phyloP scores from a whole-genome alignment of 2,113 vertebrate genomes.

The Neofelis nebulosa region DNA sequence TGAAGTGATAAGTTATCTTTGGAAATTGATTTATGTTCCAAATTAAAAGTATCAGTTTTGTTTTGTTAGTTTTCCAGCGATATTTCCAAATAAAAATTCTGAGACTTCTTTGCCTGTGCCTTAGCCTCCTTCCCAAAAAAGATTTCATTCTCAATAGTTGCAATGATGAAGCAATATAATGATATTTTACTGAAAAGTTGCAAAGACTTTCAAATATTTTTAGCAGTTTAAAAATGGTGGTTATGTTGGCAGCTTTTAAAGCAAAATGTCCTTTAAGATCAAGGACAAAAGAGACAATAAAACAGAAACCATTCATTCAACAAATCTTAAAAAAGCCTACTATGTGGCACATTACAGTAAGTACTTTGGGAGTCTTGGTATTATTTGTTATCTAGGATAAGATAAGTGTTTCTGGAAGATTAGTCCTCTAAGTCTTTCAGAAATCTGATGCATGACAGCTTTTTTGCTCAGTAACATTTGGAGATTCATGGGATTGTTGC shows the following conservation, averaged over 20 bases:
- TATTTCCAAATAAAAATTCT: not conserved
- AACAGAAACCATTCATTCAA: not conserved
- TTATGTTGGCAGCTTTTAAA: not conserved
- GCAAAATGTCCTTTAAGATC: not conserved
- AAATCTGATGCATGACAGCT: not conserved
- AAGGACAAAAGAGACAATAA: slow-evolving; percentile 1
- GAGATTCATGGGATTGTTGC: not conserved
- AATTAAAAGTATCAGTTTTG: slow-evolving; percentile 14
- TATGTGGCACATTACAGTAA: not conserved
- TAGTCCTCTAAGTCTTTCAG: not conserved
- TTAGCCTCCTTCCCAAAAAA: not conserved
- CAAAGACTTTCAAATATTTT: slow-evolving; percentile 44
- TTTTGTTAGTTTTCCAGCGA: not conserved
- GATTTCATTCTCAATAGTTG: not conserved
- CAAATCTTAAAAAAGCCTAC: not conserved
- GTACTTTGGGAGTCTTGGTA: not conserved
- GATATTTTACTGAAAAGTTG: not conserved
- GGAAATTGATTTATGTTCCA: slow-evolving; percentile 13
- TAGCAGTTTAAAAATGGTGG: slow-evolving; percentile 7
- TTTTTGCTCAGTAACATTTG: not conserved
- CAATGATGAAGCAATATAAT: not conserved
- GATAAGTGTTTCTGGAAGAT: not conserved
- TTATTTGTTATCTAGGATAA: not conserved
- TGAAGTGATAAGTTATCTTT: slow-evolving; percentile 17
- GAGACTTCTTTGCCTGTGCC: not conserved